A percentile compares a stretch with the other conserved stretches of the same genome.
phyloP scores from a whole-genome alignment of 2,113 vertebrate species.

The Sigmodon hispidus region DNA sequence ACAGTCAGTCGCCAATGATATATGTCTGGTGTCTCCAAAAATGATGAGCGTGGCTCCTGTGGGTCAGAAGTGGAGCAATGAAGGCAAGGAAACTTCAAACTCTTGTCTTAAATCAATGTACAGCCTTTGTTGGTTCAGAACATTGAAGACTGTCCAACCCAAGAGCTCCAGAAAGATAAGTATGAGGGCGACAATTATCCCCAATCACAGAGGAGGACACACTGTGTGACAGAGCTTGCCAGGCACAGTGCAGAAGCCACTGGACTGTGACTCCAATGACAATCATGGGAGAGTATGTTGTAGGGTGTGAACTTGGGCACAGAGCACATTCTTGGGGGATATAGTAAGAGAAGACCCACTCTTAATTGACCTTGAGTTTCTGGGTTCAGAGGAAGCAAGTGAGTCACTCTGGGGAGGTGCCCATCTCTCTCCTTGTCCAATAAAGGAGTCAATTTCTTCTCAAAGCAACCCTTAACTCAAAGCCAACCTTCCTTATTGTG shows the following conservation, averaged over 20 bases:
- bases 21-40: neutral
- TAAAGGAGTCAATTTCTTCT: slow-evolving; percentile 12
- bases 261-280: neutral
- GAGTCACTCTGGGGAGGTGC: neutral
- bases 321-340: neutral
- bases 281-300: neutral
- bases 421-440: neutral
- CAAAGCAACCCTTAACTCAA: neutral
- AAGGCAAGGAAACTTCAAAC: rapidly evolving
- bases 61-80: neutral
- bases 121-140: neutral
- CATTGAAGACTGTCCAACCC: neutral
- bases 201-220: neutral
- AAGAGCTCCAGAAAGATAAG: neutral
- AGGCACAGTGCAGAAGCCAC: neutral
- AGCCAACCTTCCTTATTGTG: neutral
- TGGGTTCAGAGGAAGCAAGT: neutral
- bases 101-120: rapidly evolving
- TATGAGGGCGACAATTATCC: no score
- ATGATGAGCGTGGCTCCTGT: rapidly evolving
- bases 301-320: neutral
- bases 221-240: neutral
- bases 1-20: no score
- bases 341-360: neutral
- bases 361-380: neutral